A percentile compares a stretch with the other conserved stretches of the same genome.
phyloP scores from a whole-genome alignment of 2,113 vertebrate species.

The Nansenia antarctica region DNA sequence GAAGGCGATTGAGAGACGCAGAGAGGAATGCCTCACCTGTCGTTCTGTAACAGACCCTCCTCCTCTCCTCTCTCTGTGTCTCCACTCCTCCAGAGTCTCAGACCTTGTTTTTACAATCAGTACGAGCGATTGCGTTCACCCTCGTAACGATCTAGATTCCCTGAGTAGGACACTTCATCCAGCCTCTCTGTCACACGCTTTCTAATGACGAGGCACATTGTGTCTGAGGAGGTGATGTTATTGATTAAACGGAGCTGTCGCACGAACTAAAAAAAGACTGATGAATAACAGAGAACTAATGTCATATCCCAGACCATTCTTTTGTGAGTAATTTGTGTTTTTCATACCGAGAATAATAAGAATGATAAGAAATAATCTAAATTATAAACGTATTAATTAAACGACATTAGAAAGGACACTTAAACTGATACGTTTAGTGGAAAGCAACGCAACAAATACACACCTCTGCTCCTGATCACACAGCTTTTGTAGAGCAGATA shows the following conservation, averaged over 20 bases:
- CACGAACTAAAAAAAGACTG: background rate
- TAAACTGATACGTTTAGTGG: slow-evolving; percentile 37
- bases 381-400: background rate
- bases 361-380: background rate
- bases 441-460: slow-evolving; percentile 14
- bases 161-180: no score
- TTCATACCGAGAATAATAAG: background rate
- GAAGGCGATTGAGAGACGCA: slow-evolving; percentile 25
- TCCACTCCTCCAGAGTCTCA: no score
- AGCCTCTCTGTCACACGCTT: slow-evolving; percentile 23
- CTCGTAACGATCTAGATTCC: no score
- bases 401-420: slow-evolving; percentile 5
- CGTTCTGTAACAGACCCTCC: no score
- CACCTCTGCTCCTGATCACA: slow-evolving; percentile 34
- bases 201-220: slow-evolving; percentile 20
- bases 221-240: slow-evolving; percentile 24
- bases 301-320: background rate
- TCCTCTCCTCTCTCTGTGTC: no score
- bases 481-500: slow-evolving; percentile 29
- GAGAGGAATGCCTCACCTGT: slow-evolving; percentile 44
- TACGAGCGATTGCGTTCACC: no score
- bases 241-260: slow-evolving; percentile 29
- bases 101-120: no score
- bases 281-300: slow-evolving; percentile 5
- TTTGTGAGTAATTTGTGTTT: background rate